A percentile compares a stretch with the other conserved stretches of the same genome.
Conservation (phyloP, 2,888 invertebrate species). For the Ceraclea dissimilis region DNA sequence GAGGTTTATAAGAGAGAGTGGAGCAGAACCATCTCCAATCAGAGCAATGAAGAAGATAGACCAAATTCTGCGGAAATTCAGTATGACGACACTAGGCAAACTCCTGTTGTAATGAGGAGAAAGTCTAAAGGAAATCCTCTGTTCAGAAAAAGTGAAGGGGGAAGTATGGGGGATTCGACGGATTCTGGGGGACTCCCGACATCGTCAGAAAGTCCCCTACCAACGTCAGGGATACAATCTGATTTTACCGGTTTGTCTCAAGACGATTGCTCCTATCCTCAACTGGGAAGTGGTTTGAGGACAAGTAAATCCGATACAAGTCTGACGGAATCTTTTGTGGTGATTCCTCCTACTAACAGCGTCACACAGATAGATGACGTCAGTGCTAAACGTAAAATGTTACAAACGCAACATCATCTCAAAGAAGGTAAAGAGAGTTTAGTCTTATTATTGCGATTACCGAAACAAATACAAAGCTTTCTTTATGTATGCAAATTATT, state of each 20-base stretch:
- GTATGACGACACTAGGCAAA: conserved; percentile 37
- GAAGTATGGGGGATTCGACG: conserved; percentile 44
- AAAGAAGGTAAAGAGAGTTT: conserved; percentile 22
- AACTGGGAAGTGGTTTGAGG: conserved; percentile 49
- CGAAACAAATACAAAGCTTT: background rate
- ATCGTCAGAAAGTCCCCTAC: conserved; percentile 22
- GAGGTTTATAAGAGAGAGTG: conserved; percentile 15
- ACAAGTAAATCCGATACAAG: conserved; percentile 88
- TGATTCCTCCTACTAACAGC: conserved; percentile 53
- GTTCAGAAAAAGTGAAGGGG: conserved; percentile 61
- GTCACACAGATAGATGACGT: conserved; percentile 20
- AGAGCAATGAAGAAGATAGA: conserved; percentile 30
- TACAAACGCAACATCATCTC: conserved; percentile 20
- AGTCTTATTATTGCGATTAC: background rate
- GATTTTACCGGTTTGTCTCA: conserved; percentile 18
- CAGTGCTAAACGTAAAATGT: conserved; percentile 17
- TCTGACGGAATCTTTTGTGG: conserved; percentile 82
- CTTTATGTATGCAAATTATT: background rate
- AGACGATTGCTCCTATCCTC: conserved; percentile 21
- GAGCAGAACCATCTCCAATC: conserved; percentile 18
- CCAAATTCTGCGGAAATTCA: conserved; percentile 28
- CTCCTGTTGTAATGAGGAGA: conserved; percentile 52
- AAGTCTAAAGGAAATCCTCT: conserved; percentile 59
- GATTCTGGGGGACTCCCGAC: conserved; percentile 38
- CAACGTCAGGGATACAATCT: conserved; percentile 13